These are phyloP conservation scores for Drosophila lutescens DNA, from an alignment of 2,888 invertebrate genomes.

Conservation along the genomic window DNA sequence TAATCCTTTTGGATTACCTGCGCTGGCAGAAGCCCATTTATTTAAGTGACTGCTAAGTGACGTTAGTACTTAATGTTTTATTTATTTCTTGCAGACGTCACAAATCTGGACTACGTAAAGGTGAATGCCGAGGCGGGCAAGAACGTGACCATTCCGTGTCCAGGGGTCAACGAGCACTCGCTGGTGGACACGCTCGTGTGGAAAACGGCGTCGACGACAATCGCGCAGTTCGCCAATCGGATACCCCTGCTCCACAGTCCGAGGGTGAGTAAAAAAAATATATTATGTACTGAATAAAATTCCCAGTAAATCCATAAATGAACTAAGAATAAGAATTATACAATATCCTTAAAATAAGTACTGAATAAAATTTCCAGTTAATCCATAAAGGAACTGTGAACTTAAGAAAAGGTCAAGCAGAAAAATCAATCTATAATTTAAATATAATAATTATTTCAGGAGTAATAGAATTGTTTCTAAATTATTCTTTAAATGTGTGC, in stretches of 20 bases:
- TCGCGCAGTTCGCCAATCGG: constrained; percentile 85
- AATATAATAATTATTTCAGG: no score
- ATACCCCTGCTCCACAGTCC: constrained; percentile 84
- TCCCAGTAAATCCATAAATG: no score
- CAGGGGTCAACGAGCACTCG: constrained; percentile 88
- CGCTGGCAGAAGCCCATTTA: neutral
- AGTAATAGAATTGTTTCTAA: no score
- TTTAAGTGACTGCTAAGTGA: neutral
- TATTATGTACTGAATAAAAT: no score
- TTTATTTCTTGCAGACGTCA: constrained; percentile 85
- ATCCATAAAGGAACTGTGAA: no score
- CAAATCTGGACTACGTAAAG: constrained; percentile 86
- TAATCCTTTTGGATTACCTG: neutral
- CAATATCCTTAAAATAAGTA: no score
- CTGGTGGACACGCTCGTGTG: constrained; percentile 88
- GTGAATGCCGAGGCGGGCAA: constrained; percentile 87
- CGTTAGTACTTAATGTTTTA: constrained; percentile 2
- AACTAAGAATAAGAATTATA: no score
- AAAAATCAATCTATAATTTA: no score
- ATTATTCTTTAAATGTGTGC: no score
- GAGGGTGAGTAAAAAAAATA: constrained; percentile 78
- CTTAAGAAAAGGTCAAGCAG: no score
- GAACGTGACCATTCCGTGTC: constrained; percentile 88
- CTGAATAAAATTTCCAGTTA: no score
- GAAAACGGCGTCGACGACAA: constrained; percentile 85